phyloP scores from a whole-genome alignment of 2,113 vertebrate genomes.

The Irena cyanogastra region DNA sequence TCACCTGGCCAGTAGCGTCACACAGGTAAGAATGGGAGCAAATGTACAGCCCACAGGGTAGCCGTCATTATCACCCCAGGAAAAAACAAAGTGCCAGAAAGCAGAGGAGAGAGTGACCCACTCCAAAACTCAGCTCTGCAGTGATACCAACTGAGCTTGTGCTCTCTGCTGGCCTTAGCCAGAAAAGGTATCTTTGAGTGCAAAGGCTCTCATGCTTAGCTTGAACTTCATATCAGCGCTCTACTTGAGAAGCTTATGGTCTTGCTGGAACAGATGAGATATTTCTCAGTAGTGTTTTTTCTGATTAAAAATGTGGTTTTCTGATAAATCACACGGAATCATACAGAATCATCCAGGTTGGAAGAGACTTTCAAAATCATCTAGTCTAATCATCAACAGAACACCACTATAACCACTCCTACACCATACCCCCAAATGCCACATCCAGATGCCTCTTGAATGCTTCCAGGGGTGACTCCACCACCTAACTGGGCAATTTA shows the following conservation, averaged over 20 bases:
- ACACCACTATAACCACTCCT: neutral
- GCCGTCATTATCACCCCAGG: accelerated
- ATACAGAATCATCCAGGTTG: neutral
- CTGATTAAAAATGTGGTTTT: neutral
- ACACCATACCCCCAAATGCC: too few relatives aligned
- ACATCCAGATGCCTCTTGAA: neutral
- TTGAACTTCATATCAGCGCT: neutral
- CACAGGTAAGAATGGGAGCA: accelerated
- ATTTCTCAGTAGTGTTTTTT: neutral
- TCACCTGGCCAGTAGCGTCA: neutral
- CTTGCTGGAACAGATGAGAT: neutral
- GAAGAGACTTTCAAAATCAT: neutral
- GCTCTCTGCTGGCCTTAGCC: neutral
- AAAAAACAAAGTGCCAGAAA: neutral
- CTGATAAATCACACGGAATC: neutral
- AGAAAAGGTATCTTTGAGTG: neutral
- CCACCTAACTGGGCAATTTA: neutral
- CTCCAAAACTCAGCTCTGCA: neutral
- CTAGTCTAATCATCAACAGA: neutral
- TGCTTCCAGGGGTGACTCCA: neutral
- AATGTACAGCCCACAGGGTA: accelerated
- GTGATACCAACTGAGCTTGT: neutral
- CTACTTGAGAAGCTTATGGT: neutral
- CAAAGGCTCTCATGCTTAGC: neutral
- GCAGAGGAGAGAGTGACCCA: neutral